phyloP scores from a whole-genome alignment of 92 coral and sea anemone genomes.

The Porites divaricata region DNA sequence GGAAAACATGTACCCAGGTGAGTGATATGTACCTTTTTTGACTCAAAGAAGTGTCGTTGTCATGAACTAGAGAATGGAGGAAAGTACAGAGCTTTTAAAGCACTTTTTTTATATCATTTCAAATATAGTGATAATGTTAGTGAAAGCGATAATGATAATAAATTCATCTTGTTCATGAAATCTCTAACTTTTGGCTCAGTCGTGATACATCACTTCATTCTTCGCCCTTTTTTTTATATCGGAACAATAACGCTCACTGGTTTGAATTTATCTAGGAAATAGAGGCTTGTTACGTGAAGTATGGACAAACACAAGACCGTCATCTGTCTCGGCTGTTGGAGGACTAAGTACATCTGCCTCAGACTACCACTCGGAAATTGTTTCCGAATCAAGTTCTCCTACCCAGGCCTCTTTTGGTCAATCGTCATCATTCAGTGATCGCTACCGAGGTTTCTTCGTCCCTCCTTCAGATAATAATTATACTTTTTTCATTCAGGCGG shows the following conservation, averaged over 20 bases:
- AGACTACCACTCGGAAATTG: slow-evolving; percentile 69
- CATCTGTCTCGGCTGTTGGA: slow-evolving; percentile 63
- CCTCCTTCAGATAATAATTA: slow-evolving; percentile 88
- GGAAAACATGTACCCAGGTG: slow-evolving; percentile 61
- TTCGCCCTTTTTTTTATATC: too few relatives aligned
- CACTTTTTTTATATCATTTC: too few relatives aligned
- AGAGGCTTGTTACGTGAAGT: slow-evolving; percentile 85
- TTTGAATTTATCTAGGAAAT: slow-evolving; percentile 50
- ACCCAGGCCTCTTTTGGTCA: slow-evolving; percentile 68
- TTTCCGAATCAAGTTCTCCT: slow-evolving; percentile 67
- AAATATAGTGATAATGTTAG: too few relatives aligned
- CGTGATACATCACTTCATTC: too few relatives aligned
- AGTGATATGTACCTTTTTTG: too few relatives aligned
- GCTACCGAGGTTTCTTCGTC: slow-evolving; percentile 81
- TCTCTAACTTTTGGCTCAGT: too few relatives aligned
- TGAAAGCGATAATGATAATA: too few relatives aligned
- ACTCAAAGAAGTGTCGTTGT: too few relatives aligned
- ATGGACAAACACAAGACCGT: slow-evolving; percentile 69
- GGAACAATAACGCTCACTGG: neutral
- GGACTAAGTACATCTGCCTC: slow-evolving; percentile 54
- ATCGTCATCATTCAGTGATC: slow-evolving; percentile 65
- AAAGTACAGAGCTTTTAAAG: too few relatives aligned
- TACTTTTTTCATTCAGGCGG: slow-evolving; percentile 75
- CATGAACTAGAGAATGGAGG: too few relatives aligned
- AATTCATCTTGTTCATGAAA: too few relatives aligned